Conservation (phyloP, 2,797 vertebrate genomes). For the Galago senegalensis region DNA sequence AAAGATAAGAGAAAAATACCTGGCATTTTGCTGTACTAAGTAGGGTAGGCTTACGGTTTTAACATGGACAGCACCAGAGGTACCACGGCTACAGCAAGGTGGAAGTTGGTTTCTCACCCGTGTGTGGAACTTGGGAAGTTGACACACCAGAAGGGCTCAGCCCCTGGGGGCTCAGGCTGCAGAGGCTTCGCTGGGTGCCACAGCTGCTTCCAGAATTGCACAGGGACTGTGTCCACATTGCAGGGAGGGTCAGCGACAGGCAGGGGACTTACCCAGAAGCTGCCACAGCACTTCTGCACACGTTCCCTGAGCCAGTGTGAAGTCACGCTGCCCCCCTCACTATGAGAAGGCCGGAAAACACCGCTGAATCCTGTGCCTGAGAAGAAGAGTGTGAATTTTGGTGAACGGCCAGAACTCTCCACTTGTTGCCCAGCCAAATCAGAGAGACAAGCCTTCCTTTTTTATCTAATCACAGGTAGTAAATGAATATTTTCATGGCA, state of each 20-base stretch:
- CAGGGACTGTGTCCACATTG: rapidly evolving
- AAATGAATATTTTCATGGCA: background rate
- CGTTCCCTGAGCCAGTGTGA: rapidly evolving
- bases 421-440: rapidly evolving
- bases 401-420: background rate
- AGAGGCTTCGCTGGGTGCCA: rapidly evolving
- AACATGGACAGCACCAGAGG: background rate
- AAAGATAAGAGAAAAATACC: background rate
- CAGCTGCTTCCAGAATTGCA: background rate
- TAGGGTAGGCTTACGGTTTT: too few relatives aligned
- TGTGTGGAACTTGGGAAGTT: rapidly evolving
- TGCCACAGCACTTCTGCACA: rapidly evolving
- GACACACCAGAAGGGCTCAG: rapidly evolving
- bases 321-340: rapidly evolving
- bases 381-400: background rate
- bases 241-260: rapidly evolving
- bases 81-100: rapidly evolving
- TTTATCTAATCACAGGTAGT: background rate
- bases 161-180: rapidly evolving
- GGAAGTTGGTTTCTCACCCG: background rate
- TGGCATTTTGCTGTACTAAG: background rate
- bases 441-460: too few relatives aligned
- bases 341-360: background rate
- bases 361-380: rapidly evolving
- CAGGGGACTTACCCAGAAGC: rapidly evolving